Base-by-base conservation (phyloP, 2,113 vertebrate genomes). In the Microtus montanus region DNA sequence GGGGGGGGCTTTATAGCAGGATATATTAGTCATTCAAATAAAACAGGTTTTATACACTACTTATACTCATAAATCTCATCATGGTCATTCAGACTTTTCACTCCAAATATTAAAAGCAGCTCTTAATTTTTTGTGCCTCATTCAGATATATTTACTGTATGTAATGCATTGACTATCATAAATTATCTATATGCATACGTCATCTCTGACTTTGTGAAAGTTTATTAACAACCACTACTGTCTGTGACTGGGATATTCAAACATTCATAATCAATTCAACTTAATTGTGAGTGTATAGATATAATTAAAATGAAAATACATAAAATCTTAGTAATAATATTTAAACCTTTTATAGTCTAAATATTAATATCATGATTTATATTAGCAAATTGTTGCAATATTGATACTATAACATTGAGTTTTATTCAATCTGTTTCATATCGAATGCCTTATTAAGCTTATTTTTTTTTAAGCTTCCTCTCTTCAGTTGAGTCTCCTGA, bases 241-340 rank as follows among this genome's bases (percentile, higher is more conserved):
- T 73, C 20, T 63, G 14, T 52, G 26, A 73, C 74, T 66, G 41
- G 17, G 6, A 74, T 41, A 77, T 63, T 90, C 47, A 82, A 93
- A 63, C 38, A 86, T 80, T 88, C 47, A 24, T 82, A 88, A 92
- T 58, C 41, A 38, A 35, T 82, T 61, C 0, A 41, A 85, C 93
- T 30, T 66, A 68, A 28, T 70, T 80, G 6, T 47, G 47, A 33
- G n/a, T 64, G n/a, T 63, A 47, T 33, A 5, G 2, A 86, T 90
- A 82, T 79, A 93, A 92, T 83, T 61, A 84, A 97, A 92, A 87
- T 82, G n/a, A 7, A 82, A 94, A 86, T 64, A 0, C 20, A 35
- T 68, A 84, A 88, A 77, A 66, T 74, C 30, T 64, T 63, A 70
- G 28, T 49, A 85, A 86, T 5, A 73, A 61, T 68, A 63, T 49